A percentile compares a stretch with the other conserved stretches of the same genome.
Conservation (phyloP, 2,797 vertebrate genomes). For the Fistularia commersonii region DNA sequence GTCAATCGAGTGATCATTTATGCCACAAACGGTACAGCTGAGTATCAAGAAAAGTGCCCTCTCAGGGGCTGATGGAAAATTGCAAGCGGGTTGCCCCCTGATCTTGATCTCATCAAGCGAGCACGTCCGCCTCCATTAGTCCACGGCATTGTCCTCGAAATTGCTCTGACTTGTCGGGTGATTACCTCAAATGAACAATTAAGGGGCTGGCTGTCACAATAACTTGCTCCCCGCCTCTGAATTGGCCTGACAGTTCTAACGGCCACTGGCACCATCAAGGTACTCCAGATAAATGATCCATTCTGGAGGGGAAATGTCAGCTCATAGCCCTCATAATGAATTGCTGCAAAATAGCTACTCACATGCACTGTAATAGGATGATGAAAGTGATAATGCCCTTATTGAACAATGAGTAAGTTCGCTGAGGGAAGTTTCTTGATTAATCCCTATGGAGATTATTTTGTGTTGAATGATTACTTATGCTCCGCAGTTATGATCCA, state of each 20-base stretch:
- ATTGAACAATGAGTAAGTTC: slow-evolving; percentile 24
- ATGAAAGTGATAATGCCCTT: slow-evolving; percentile 39
- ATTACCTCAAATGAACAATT: slow-evolving; percentile 79
- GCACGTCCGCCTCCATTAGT: slow-evolving; percentile 69
- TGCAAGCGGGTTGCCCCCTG: slow-evolving; percentile 33
- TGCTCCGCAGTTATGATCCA: no score
- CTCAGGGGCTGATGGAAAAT: slow-evolving; percentile 33
- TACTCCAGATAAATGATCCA: slow-evolving; percentile 67
- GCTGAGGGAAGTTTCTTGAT: slow-evolving; percentile 29
- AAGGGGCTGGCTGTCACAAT: slow-evolving; percentile 72
- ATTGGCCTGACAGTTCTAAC: slow-evolving; percentile 56
- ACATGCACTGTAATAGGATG: slow-evolving; percentile 34
- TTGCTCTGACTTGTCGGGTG: slow-evolving; percentile 70
- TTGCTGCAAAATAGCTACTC: slow-evolving; percentile 41
- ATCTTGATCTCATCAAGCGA: slow-evolving; percentile 62
- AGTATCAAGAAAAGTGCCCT: slow-evolving; percentile 37
- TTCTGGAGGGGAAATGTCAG: slow-evolving; percentile 64
- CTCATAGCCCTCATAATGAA: slow-evolving; percentile 57
- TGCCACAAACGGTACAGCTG: slow-evolving; percentile 30
- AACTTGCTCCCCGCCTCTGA: slow-evolving; percentile 51
- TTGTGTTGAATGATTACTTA: neutral
- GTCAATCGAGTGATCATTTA: slow-evolving; percentile 9
- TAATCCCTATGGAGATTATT: slow-evolving; percentile 10
- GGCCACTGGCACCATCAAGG: slow-evolving; percentile 53
- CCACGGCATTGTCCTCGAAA: slow-evolving; percentile 64